Conservation (phyloP, 2,797 vertebrate genomes). For the Ctenopoma kingsleyae region DNA sequence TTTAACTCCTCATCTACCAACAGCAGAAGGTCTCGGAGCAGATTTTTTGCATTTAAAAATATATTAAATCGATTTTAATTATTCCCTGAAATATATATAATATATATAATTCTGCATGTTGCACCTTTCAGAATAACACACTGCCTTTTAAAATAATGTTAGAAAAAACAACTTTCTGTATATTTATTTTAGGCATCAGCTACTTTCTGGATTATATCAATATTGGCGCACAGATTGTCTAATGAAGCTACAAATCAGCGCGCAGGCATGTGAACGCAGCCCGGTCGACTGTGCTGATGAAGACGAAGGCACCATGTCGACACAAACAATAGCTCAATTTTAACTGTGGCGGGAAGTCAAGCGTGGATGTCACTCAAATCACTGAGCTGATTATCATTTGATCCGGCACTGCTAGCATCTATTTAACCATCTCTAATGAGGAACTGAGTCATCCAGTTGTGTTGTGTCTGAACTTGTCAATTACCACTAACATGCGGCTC, state of each 20-base stretch:
- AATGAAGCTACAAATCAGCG: background rate
- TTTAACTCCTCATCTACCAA: no score
- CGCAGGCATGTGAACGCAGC: conserved; percentile 12
- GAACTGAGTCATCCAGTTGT: conserved; percentile 13
- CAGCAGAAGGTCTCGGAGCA: no score
- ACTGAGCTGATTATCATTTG: background rate
- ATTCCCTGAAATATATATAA: no score
- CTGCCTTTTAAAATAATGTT: no score
- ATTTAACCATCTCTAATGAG: conserved; percentile 33
- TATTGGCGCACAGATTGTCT: background rate
- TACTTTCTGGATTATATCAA: background rate
- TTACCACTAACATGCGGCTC: background rate
- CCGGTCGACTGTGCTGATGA: conserved; percentile 21
- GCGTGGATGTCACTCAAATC: conserved; percentile 25
- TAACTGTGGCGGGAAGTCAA: background rate
- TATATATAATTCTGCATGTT: no score
- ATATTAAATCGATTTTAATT: no score
- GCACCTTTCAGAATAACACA: no score
- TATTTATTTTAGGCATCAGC: background rate
- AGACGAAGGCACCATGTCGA: conserved; percentile 13
- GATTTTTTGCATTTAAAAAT: no score
- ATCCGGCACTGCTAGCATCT: background rate
- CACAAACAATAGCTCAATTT: conserved; percentile 5
- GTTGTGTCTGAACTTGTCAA: conserved; percentile 4
- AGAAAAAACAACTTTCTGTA: no score